These are phyloP conservation scores for Turdus rufiventris DNA, from an alignment of 2,113 vertebrate species.

Conservation along the genomic window DNA sequence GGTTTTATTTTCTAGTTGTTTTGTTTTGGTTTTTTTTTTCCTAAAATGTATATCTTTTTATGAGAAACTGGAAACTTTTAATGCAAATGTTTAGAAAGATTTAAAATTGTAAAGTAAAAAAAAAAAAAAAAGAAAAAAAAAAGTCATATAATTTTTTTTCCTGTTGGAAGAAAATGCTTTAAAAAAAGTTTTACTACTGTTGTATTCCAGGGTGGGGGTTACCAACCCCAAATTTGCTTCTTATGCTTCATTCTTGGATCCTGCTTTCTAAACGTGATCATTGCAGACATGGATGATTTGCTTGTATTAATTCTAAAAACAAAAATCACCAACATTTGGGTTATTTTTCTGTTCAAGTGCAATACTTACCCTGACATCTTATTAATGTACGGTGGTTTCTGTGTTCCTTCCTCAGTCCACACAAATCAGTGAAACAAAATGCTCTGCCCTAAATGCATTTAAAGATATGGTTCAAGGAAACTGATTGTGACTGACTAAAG, in stretches of 20 bases:
- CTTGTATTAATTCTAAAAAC: constrained; percentile 37
- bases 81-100: constrained; percentile 71
- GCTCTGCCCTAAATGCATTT: constrained; percentile 10
- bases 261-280: constrained; percentile 57
- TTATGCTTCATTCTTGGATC: constrained; percentile 47
- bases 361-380: constrained; percentile 80
- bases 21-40: constrained; percentile 46
- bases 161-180: constrained; percentile 73
- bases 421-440: constrained; percentile 38
- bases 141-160: constrained; percentile 65
- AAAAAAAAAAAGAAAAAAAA: not conserved
- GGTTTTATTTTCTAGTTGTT: constrained; percentile 70
- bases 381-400: constrained; percentile 61
- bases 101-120: constrained; percentile 68
- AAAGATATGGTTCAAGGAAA: not conserved
- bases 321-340: not conserved
- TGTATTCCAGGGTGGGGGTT: constrained; percentile 71
- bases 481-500: not conserved
- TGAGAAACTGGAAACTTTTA: constrained; percentile 68
- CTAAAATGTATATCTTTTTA: constrained; percentile 72
- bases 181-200: constrained; percentile 65
- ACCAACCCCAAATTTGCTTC: constrained; percentile 38
- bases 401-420: constrained; percentile 44
- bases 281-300: constrained; percentile 34
- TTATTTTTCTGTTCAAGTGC: constrained; percentile 76